phyloP scores from a whole-genome alignment of 2,113 vertebrate genomes.

The Eonycteris spelaea region DNA sequence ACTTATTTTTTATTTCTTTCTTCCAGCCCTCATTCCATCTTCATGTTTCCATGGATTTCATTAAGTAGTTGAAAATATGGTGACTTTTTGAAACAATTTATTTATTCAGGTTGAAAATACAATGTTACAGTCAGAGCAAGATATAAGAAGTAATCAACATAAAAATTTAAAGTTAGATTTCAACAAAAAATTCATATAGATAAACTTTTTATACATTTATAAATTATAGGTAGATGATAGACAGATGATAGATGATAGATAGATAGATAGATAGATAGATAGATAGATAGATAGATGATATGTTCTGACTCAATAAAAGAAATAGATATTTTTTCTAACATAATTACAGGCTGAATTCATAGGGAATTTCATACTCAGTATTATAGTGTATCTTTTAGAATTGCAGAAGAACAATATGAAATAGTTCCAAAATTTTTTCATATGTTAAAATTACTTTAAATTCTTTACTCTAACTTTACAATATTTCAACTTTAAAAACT shows the following conservation, averaged over 20 bases:
- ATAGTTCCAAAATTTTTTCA: not conserved
- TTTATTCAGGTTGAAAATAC: not conserved
- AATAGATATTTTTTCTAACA: not conserved
- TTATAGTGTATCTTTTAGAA: not conserved
- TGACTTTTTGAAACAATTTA: not conserved
- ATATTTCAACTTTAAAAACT: conserved; percentile 40
- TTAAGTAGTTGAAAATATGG: not conserved
- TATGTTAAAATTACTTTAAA: conserved; percentile 21
- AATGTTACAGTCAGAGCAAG: not conserved
- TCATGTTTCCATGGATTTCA: not conserved
- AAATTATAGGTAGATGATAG: not conserved
- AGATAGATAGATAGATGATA: not conserved
- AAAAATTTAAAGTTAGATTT: conserved; percentile 30
- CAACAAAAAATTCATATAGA: not conserved
- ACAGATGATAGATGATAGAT: no score
- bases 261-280: no score
- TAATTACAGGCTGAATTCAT: not conserved
- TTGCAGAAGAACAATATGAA: not conserved
- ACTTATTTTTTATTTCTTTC: not conserved
- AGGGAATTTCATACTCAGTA: not conserved
- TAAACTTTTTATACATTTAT: not conserved
- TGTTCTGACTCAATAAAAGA: not conserved
- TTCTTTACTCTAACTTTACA: conserved; percentile 27
- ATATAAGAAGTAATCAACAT: not conserved
- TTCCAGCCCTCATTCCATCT: not conserved